Evolutionary conservation across 2,113 vertebrate genomes (phyloP), one percentile per base, ranked within the genome.

Genomic region (Tachuris rubrigastra): DNA sequence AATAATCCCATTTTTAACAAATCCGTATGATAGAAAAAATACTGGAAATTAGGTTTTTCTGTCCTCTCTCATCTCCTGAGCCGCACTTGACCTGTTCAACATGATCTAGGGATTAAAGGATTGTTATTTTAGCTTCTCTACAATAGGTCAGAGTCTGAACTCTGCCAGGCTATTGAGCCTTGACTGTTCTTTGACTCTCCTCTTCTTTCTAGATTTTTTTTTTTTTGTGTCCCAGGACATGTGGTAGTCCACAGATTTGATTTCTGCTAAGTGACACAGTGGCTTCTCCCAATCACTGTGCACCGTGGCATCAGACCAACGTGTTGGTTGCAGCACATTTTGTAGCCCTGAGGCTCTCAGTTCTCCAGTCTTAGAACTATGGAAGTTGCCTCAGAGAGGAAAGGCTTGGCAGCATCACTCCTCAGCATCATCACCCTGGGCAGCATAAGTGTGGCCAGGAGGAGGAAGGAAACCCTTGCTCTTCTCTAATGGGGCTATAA

Each of bases 1-100:
- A 10, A 91, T 90, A 79, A 93, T 91, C 85, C 49, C 87, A 66
- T 94, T 96, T 95, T 94, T 75, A 90, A 82, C 79, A 85, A 88
- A 82, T 83, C 71, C 33, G 0, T 50, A 8, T 9, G 56, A 88
- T 66, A 71, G 75, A 63, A 68, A 85, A 84, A 86, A 55, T 62
- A 49, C 78, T 89, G 84, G 67, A 72, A 96, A 90, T 94, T 30
- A 79, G 82, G 37, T 81, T 90, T 90, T 91, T 81, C 86, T 93
- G 72, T 75, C 76, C 84, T 50, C 39, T 90, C 42, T 94, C 53
- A 53, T 93, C 73, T 83, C 53, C 60, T 37, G 89, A 96, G 87
- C 90, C 47, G 49, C 47, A 56, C 78, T 92, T 95, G 93, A 97
- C 89, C 91, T 8, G 4, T 84, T 92, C 83, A 39, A 56, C 31